These are phyloP conservation scores for Noctua janthe DNA, from an alignment of 2,888 invertebrate genomes.

Conservation along the genomic window DNA sequence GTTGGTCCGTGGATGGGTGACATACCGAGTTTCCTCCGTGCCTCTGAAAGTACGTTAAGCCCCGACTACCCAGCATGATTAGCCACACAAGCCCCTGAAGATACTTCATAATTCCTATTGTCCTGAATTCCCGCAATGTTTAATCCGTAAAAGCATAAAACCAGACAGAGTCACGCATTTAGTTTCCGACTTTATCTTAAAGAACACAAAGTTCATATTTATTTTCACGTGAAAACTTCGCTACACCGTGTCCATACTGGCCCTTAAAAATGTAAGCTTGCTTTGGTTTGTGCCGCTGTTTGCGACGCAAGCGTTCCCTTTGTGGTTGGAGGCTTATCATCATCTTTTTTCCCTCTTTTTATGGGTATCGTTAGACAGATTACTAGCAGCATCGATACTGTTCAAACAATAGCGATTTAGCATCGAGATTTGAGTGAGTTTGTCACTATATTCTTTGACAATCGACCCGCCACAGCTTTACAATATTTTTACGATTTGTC, in stretches of 20 bases:
- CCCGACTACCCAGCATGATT: neutral
- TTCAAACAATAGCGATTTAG: neutral
- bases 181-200: neutral
- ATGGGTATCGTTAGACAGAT: slow-evolving; percentile 1
- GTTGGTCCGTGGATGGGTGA: too few species aligned
- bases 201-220: neutral
- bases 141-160: neutral
- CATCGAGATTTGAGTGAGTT: neutral
- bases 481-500: neutral
- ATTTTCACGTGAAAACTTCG: neutral
- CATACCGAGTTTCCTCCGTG: too few species aligned
- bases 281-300: neutral
- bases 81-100: neutral
- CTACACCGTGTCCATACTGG: neutral
- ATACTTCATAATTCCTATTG: neutral
- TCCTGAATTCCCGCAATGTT: neutral
- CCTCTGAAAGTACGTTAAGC: too few species aligned
- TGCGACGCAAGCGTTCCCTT: neutral
- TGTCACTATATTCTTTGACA: neutral
- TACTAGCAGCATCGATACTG: neutral
- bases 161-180: neutral
- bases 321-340: neutral
- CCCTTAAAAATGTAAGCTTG: neutral
- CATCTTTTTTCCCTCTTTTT: neutral
- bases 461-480: neutral